A percentile compares a stretch with the other conserved stretches of the same genome.
phyloP scores from a whole-genome alignment of 2,797 vertebrate species.

The Dicrostonyx torquatus region DNA sequence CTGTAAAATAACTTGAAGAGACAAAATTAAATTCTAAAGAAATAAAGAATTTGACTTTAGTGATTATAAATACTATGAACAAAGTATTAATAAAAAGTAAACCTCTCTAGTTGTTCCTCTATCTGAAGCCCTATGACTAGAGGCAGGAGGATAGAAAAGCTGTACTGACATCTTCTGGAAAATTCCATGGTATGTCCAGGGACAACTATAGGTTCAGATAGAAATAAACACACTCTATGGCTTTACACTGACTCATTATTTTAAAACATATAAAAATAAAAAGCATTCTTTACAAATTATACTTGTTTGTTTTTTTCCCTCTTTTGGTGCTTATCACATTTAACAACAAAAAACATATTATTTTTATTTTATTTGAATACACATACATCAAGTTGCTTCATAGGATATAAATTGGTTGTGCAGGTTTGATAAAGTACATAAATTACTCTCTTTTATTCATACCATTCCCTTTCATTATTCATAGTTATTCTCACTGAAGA shows the following conservation, averaged over 20 bases:
- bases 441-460: conserved; percentile 76
- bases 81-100: conserved; percentile 17
- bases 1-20: conserved; percentile 22
- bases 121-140: not conserved
- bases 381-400: conserved; percentile 8
- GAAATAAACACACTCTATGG: not conserved
- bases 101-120: not conserved
- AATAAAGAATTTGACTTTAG: conserved; percentile 5
- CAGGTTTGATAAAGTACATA: conserved; percentile 70
- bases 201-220: conserved; percentile 27
- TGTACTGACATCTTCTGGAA: conserved; percentile 59
- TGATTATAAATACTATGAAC: not conserved
- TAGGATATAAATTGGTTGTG: conserved; percentile 60
- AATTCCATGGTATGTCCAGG: not conserved
- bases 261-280: conserved; percentile 59
- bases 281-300: conserved; percentile 54
- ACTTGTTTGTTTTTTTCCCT: not conserved
- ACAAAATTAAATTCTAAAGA: conserved; percentile 60
- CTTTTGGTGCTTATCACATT: conserved; percentile 42
- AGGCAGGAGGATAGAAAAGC: not conserved
- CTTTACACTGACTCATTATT: conserved; percentile 33
- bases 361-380: conserved; percentile 67
- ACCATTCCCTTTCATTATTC: conserved; percentile 75
- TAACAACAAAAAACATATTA: conserved; percentile 57
- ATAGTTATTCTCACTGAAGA: conserved; percentile 68